phyloP scores from a whole-genome alignment of 2,888 invertebrate species.

The Elysia crispata region DNA sequence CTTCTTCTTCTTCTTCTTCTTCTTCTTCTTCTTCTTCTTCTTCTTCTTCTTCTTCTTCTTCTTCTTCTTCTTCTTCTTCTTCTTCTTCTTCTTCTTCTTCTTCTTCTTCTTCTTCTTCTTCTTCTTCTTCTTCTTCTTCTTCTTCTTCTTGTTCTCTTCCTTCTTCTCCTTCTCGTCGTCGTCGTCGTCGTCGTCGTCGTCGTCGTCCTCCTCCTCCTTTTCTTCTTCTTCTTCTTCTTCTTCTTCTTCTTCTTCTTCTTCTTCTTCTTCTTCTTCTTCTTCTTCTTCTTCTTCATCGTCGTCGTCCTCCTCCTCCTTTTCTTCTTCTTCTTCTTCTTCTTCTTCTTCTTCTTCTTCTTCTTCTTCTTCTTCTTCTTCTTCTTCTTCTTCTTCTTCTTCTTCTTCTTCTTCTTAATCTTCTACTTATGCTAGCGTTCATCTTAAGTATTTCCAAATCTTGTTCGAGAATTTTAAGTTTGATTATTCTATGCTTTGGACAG shows the following conservation, averaged over 20 bases:
- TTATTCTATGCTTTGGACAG: too few species aligned
- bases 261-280: neutral
- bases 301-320: slow-evolving; percentile 31
- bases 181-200: slow-evolving; percentile 35
- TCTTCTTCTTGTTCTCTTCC: slow-evolving; percentile 13
- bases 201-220: slow-evolving; percentile 1
- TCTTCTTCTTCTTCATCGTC: slow-evolving; percentile 20
- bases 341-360: neutral
- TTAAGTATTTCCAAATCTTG: neutral
- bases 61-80: slow-evolving; percentile 36
- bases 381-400: neutral
- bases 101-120: slow-evolving; percentile 18
- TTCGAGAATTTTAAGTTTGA: neutral
- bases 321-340: slow-evolving; percentile 15
- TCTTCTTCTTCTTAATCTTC: neutral
- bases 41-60: slow-evolving; percentile 37
- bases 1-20: slow-evolving; percentile 31
- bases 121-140: too few species aligned
- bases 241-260: slow-evolving; percentile 16
- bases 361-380: neutral
- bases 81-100: slow-evolving; percentile 25
- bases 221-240: slow-evolving; percentile 28
- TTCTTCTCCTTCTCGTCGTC: slow-evolving; percentile 18
- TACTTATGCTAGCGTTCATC: neutral
- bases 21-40: slow-evolving; percentile 29